These are phyloP conservation scores for Leucoraja erinaceus DNA, from an alignment of 2,113 vertebrate genomes.

Conservation along the genomic window DNA sequence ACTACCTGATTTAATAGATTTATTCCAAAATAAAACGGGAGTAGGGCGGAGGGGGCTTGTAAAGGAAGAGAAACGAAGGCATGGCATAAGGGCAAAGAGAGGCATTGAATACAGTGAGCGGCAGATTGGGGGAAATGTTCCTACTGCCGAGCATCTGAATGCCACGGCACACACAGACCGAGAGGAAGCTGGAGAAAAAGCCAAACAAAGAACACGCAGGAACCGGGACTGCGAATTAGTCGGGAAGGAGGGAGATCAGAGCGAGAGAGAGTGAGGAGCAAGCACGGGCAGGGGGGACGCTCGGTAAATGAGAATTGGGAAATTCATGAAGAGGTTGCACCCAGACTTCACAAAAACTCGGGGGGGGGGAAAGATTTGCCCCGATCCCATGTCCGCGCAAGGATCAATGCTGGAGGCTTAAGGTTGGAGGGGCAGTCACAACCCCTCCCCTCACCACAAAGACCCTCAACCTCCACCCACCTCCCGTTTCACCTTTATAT, in stretches of 20 bases:
- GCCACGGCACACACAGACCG: not conserved
- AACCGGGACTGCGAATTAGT: not conserved
- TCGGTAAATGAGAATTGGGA: no score
- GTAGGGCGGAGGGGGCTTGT: not conserved
- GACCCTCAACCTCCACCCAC: not conserved
- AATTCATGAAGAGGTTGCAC: not conserved
- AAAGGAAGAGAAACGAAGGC: not conserved
- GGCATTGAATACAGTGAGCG: no score
- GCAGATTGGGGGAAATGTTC: not conserved
- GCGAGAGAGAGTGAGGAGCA: no score
- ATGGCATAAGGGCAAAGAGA: no score
- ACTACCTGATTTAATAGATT: not conserved
- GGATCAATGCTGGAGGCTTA: not conserved
- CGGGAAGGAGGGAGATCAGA: not conserved
- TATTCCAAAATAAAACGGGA: not conserved
- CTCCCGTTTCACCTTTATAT: not conserved
- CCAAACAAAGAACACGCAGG: constrained; percentile 24
- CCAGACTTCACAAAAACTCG: not conserved
- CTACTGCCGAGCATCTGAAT: not conserved
- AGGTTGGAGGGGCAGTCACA: not conserved
- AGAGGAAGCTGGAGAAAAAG: not conserved
- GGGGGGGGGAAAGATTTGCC: not conserved
- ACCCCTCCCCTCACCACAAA: not conserved
- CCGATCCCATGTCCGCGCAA: not conserved
- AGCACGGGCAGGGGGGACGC: no score